These are phyloP conservation scores for Pelecanoides urinatrix DNA, from an alignment of 2,113 vertebrate genomes.

Conservation along the genomic window DNA sequence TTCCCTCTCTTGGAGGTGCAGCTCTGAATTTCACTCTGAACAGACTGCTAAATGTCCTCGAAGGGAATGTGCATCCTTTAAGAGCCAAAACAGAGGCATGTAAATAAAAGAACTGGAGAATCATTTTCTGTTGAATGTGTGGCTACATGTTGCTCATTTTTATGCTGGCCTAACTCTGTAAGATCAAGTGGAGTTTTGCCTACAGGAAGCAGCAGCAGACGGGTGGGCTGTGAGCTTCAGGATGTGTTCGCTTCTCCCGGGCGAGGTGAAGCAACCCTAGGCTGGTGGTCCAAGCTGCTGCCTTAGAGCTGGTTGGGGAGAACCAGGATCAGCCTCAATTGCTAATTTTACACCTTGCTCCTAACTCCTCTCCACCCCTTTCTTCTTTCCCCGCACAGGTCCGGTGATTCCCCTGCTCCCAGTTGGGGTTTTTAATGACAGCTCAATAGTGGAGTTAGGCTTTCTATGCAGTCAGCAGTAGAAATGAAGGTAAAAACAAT, in stretches of 20 bases:
- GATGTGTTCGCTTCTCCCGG: neutral
- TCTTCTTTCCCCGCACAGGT: neutral
- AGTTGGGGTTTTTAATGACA: neutral
- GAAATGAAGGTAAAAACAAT: neutral
- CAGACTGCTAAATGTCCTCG: neutral
- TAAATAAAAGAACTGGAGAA: neutral
- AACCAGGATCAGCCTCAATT: neutral
- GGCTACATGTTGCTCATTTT: neutral
- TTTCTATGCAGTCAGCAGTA: neutral
- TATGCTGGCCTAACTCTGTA: neutral
- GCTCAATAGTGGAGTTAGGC: neutral
- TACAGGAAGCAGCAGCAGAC: neutral
- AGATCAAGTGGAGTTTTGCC: neutral
- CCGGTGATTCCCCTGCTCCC: fast-evolving
- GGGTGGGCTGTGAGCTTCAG: neutral
- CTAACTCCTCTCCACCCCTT: fast-evolving
- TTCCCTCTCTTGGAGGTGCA: neutral
- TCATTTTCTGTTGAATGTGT: neutral
- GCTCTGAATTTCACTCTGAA: neutral
- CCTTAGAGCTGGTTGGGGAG: neutral
- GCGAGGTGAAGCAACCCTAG: neutral
- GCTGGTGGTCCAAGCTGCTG: neutral
- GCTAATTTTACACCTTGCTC: neutral
- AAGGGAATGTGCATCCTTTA: neutral
- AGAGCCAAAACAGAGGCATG: neutral